phyloP scores from a whole-genome alignment of 2,888 invertebrate genomes.

The Mylabris sibirica region DNA sequence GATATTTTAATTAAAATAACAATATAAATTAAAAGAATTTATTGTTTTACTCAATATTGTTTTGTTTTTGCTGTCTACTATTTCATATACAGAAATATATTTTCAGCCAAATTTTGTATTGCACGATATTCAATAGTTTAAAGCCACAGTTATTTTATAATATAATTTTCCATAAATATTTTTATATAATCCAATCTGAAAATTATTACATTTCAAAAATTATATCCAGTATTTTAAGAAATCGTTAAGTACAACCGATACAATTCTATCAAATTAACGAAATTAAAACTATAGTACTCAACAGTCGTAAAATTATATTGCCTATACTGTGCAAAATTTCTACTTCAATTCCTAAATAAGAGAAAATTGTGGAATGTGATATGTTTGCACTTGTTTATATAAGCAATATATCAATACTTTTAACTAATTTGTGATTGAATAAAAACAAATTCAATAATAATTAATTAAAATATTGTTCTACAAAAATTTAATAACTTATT shows the following conservation, averaged over 20 bases:
- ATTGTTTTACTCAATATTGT: neutral
- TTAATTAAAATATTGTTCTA: constrained; percentile 25
- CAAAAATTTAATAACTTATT: constrained; percentile 32
- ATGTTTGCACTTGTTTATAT: constrained; percentile 9
- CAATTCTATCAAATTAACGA: neutral
- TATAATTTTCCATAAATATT: constrained; percentile 2
- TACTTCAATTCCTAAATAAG: neutral
- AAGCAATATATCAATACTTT: constrained; percentile 14
- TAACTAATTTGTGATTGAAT: constrained; percentile 18
- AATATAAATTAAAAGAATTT: neutral
- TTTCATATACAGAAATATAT: too few species aligned
- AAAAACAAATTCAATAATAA: constrained; percentile 24
- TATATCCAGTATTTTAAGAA: neutral
- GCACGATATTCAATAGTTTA: constrained; percentile 5
- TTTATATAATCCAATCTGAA: neutral
- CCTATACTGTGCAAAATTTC: constrained; percentile 17
- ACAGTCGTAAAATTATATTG: constrained; percentile 16
- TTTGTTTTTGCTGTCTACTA: neutral
- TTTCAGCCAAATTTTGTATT: neutral
- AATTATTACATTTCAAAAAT: too few species aligned
- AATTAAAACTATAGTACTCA: constrained; percentile 22
- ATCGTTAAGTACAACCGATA: neutral
- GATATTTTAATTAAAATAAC: constrained; percentile 36
- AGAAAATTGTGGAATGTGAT: constrained; percentile 18
- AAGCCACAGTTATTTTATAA: neutral